Percentiles rank a stretch among this genome's conserved stretches.
Evolutionary conservation across 2,888 invertebrate species (phyloP).

Genomic region (Eurytoma californica): DNA sequence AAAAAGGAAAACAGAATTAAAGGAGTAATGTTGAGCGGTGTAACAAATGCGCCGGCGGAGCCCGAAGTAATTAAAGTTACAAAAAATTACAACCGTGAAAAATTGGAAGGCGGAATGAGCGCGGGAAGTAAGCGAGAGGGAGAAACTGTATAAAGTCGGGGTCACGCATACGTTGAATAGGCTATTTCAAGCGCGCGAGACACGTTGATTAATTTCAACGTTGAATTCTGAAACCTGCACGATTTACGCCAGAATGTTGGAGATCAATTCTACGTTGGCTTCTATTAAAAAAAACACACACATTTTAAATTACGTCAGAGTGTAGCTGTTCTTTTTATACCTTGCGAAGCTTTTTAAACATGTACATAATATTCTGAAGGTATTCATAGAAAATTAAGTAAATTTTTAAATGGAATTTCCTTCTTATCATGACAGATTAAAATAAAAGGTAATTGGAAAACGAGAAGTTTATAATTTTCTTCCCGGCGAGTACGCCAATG

Average conservation of each 20-base stretch:
- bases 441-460: background rate
- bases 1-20: background rate
- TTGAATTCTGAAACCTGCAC: background rate
- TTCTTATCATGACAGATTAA: background rate
- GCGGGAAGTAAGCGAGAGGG: background rate
- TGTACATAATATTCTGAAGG: too few relatives aligned
- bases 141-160: background rate
- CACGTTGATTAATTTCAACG: constrained; percentile 30
- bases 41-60: constrained; percentile 1
- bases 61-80: constrained; percentile 2
- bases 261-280: constrained; percentile 4
- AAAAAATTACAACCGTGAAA: constrained; percentile 21
- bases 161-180: constrained; percentile 19
- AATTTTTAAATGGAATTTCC: too few relatives aligned
- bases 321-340: background rate
- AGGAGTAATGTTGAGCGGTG: background rate
- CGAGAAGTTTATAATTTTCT: constrained; percentile 31
- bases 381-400: too few relatives aligned
- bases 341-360: too few relatives aligned
- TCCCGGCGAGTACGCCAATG: background rate
- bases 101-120: constrained; percentile 11
- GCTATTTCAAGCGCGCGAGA: constrained; percentile 7
- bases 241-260: background rate
- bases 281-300: background rate
- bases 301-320: background rate